Evolutionary conservation across 37 sponge, comb jelly and placozoan species (phyloP), one percentile per base, ranked within the genome.

Genomic region (Corticium candelabrum): DNA sequence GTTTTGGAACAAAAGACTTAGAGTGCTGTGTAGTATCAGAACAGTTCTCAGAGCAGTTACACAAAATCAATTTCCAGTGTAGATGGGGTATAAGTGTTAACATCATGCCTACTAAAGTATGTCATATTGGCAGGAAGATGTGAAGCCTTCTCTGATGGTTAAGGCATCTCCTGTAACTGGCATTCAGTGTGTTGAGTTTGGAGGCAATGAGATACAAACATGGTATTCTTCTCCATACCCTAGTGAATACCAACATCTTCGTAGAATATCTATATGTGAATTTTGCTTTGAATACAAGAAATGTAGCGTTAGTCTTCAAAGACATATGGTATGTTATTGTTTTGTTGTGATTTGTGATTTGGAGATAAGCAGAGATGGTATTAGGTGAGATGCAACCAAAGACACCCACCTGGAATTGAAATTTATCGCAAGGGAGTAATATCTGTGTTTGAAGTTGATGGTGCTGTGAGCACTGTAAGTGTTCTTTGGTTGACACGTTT

Each of bases 201-300:
- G 99, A 1, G 85, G 87, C 74, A 88, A 88, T 57, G 88, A 88
- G 74, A 91, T 98, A 68, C 84, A 91, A 74, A 94, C 99, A 4
- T 98, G 99, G 99, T 98, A 86, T 79, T 89, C 90, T 33, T 91
- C 99, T 27, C 96, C 96, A 1, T 95, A 95, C 67, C 96, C 96
- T 0, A 88, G 91, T 36, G 15, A 21, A 11, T 50, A 27, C 21
- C 62, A 50, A 21, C 21, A 21, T 50, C 90, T 92, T 30, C 90
- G 88, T 32, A 91, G 86, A 68, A 79, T 98, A 38, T 94, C 74
- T 68, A 74, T 98, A 34, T 98, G 99, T 57, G 99, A 98, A 82
- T 98, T 89, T 76, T 98, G 99, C 71, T 86, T 98, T 74, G 89
- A 94, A 76, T 98, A 94, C 81, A 87, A 94, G 86, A 91, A 91